These are phyloP conservation scores for Neogale vison DNA, from an alignment of 2,113 vertebrate genomes.

Conservation along the genomic window DNA sequence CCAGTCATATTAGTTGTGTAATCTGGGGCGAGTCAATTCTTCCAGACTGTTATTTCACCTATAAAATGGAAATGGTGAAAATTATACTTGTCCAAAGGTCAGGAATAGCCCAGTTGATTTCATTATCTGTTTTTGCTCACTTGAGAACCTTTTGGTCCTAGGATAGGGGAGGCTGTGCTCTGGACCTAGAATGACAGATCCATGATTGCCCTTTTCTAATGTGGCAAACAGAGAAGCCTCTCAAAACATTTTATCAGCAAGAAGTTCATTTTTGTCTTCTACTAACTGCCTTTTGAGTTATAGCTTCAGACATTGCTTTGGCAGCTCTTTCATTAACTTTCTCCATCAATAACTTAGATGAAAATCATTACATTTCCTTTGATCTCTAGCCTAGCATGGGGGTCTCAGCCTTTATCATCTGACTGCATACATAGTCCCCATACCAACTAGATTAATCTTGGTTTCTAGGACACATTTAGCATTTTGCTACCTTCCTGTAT, in stretches of 20 bases:
- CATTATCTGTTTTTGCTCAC: not conserved
- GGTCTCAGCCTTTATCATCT: not conserved
- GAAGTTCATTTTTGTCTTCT: slow-evolving; percentile 11
- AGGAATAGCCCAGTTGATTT: not conserved
- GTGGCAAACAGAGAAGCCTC: not conserved
- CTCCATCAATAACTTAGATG: not conserved
- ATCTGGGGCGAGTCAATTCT: not conserved
- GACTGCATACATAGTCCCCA: not conserved
- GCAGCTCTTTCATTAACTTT: not conserved
- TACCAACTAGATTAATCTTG: not conserved
- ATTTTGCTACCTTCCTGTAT: not conserved
- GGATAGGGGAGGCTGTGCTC: not conserved
- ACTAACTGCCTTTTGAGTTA: not conserved
- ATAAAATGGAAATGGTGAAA: not conserved
- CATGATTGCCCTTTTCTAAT: not conserved
- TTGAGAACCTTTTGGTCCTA: not conserved
- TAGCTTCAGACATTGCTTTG: not conserved
- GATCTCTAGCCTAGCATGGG: not conserved
- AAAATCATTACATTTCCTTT: not conserved
- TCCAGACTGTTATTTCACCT: not conserved
- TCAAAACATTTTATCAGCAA: not conserved
- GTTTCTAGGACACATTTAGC: not conserved
- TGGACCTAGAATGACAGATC: not conserved
- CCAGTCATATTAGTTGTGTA: not conserved
- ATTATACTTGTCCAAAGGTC: not conserved